phyloP scores from a whole-genome alignment of 92 coral and sea anemone species.

The Diadumene lineata region DNA sequence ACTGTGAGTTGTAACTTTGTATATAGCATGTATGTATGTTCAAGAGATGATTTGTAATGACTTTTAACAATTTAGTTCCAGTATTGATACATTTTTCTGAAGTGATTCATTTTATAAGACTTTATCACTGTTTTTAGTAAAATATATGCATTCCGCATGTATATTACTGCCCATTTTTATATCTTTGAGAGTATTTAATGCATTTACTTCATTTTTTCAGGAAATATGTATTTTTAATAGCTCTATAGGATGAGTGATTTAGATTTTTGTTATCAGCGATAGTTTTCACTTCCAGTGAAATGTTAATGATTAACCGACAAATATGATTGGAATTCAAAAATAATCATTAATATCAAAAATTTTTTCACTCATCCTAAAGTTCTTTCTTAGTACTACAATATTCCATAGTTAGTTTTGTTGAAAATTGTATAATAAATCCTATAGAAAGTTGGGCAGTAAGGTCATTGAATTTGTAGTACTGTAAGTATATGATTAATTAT shows the following conservation, averaged over 20 bases:
- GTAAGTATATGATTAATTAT: slow-evolving; percentile 16
- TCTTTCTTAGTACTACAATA: not conserved
- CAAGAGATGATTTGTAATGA: not conserved
- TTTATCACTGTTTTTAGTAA: not conserved
- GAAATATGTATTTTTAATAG: not conserved
- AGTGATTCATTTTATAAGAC: not conserved
- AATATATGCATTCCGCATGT: not conserved
- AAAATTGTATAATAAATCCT: not conserved
- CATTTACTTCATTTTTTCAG: not conserved
- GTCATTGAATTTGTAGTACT: not conserved
- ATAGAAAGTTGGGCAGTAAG: slow-evolving; percentile 7
- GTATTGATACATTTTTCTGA: not conserved
- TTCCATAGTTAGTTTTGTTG: not conserved
- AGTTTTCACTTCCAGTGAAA: not conserved
- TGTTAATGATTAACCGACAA: not conserved
- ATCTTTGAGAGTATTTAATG: not conserved
- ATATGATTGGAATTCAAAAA: not conserved
- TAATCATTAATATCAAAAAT: not conserved
- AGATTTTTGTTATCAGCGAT: not conserved
- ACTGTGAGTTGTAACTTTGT: not conserved
- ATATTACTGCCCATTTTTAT: slow-evolving; percentile 4
- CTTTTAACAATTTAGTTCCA: not conserved
- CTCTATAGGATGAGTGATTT: slow-evolving; percentile 2
- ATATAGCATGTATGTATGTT: not conserved
- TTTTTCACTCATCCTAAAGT: slow-evolving; percentile 5